Conservation (phyloP, 2,113 vertebrate genomes). For the Cynoglossus semilaevis region DNA sequence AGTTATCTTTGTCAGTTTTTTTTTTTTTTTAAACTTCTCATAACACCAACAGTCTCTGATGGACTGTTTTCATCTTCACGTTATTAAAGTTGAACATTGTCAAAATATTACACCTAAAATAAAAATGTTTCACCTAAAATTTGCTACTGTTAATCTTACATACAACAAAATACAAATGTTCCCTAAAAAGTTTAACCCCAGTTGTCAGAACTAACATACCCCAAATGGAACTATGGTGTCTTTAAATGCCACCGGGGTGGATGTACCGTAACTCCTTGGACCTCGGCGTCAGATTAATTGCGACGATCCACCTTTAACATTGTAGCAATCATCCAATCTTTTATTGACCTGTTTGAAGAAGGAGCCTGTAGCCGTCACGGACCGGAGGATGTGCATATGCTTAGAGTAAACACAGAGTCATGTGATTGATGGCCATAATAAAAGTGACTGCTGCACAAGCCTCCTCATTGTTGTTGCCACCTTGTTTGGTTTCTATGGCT, state of each 20-base stretch:
- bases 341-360: background rate
- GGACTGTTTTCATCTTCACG: background rate
- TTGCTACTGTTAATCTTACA: too few species aligned
- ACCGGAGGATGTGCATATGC: background rate
- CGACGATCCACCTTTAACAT: background rate
- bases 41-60: background rate
- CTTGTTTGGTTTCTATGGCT: background rate
- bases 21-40: background rate
- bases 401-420: background rate
- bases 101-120: too few species aligned
- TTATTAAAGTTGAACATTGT: too few species aligned
- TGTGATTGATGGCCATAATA: slow-evolving; percentile 13
- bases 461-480: background rate
- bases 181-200: too few species aligned
- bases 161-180: too few species aligned
- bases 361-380: background rate
- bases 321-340: background rate
- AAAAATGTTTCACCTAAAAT: too few species aligned
- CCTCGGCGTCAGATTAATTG: too few species aligned
- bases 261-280: too few species aligned
- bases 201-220: too few species aligned
- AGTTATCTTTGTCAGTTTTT: background rate
- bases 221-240: too few species aligned
- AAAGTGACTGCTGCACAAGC: background rate
- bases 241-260: too few species aligned